Percentiles rank a stretch among this genome's conserved stretches.
Conservation (phyloP, 92 coral and sea anemone genomes). For the Zoanthus solanderi region DNA sequence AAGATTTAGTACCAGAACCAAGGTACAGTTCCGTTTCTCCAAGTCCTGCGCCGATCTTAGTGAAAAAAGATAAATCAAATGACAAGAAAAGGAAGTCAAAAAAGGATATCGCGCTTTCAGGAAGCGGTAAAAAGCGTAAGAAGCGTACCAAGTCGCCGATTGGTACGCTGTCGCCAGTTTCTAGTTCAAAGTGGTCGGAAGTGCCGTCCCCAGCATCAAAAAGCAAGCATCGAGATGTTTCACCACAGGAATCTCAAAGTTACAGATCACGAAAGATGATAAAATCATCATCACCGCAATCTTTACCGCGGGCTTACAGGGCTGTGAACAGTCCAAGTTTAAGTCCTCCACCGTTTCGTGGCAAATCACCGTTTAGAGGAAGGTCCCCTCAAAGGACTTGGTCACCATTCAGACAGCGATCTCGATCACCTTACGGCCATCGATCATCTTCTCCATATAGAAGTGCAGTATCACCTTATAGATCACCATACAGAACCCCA, state of each 20-base stretch:
- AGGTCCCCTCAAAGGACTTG: conserved; percentile 74
- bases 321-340: conserved; percentile 74
- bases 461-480: conserved; percentile 72
- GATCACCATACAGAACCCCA: conserved; percentile 80
- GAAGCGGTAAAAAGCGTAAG: conserved; percentile 81
- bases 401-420: conserved; percentile 85
- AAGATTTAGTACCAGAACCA: conserved; percentile 84
- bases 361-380: conserved; percentile 66
- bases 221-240: conserved; percentile 52
- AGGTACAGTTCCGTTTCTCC: conserved; percentile 89
- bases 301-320: conserved; percentile 92
- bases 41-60: conserved; percentile 84
- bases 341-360: conserved; percentile 80
- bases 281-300: conserved; percentile 72
- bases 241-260: conserved; percentile 66
- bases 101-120: conserved; percentile 74
- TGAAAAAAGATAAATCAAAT: conserved; percentile 81
- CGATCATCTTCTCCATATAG: conserved; percentile 68
- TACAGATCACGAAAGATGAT: conserved; percentile 60
- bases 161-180: conserved; percentile 81
- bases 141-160: conserved; percentile 76
- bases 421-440: conserved; percentile 78
- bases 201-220: conserved; percentile 68
- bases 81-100: conserved; percentile 83
- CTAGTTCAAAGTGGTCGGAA: conserved; percentile 87